Percentiles rank a stretch among this genome's conserved stretches.
These are phyloP conservation scores for Deroptyus accipitrinus DNA, from an alignment of 2,113 vertebrate genomes.

Conservation along the genomic window DNA sequence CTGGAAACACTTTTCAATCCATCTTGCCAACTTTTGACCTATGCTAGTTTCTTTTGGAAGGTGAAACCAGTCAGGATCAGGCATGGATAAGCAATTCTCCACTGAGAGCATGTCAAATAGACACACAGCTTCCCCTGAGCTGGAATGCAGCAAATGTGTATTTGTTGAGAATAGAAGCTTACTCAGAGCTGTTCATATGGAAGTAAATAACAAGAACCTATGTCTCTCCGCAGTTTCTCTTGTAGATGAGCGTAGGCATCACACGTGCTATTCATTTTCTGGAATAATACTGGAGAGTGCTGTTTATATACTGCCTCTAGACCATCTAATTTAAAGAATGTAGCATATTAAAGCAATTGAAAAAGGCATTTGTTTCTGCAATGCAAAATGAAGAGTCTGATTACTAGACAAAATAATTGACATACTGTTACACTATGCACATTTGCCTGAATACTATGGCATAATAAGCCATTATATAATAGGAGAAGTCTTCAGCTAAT, in stretches of 20 bases:
- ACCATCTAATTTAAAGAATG: conserved; percentile 23
- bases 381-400: neutral
- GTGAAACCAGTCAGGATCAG: conserved; percentile 59
- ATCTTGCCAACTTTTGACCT: conserved; percentile 67
- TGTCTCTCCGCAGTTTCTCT: neutral
- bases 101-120: conserved; percentile 47
- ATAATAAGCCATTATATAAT: neutral
- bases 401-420: neutral
- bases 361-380: conserved; percentile 8
- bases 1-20: conserved; percentile 72
- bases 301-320: neutral
- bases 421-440: neutral
- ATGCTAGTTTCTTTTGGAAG: conserved; percentile 71
- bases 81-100: conserved; percentile 65
- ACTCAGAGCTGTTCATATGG: neutral
- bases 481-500: neutral
- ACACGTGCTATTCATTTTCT: neutral
- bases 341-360: neutral
- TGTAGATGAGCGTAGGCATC: neutral
- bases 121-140: neutral
- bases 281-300: neutral
- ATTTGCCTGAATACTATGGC: neutral
- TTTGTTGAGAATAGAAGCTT: neutral
- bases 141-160: neutral
- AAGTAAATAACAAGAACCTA: conserved; percentile 18